phyloP scores from a whole-genome alignment of 2,888 invertebrate genomes.

The Sceliomorpha sp. region DNA sequence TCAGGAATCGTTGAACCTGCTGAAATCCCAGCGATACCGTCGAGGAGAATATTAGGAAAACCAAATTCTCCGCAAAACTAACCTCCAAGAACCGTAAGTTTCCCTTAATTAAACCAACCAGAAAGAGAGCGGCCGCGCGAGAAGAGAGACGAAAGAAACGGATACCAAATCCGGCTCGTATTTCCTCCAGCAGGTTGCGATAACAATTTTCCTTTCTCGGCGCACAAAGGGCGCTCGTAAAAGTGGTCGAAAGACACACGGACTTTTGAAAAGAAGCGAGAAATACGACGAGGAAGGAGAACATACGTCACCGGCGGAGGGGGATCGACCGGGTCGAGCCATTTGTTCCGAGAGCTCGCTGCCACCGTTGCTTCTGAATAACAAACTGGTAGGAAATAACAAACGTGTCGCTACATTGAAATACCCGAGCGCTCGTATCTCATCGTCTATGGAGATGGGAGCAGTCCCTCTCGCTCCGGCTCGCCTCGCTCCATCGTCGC shows the following conservation, averaged over 20 bases:
- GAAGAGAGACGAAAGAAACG: no score
- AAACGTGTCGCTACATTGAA: constrained; percentile 79
- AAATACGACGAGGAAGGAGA: constrained; percentile 28
- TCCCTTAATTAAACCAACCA: no score
- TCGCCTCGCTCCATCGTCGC: constrained; percentile 16
- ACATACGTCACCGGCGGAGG: constrained; percentile 50
- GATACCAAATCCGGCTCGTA: no score
- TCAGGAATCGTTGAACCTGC: no score
- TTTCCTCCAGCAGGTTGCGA: neutral
- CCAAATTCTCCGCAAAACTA: no score
- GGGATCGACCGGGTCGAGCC: constrained; percentile 37
- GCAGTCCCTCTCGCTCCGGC: constrained; percentile 14
- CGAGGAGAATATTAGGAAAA: no score
- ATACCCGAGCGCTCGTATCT: constrained; percentile 75
- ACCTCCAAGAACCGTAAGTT: no score
- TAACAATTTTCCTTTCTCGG: constrained; percentile 25
- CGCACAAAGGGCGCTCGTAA: constrained; percentile 19
- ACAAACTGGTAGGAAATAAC: constrained; percentile 79
- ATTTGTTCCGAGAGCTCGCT: constrained; percentile 62
- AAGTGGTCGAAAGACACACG: constrained; percentile 11
- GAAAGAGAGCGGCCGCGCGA: no score
- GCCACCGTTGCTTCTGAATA: constrained; percentile 69
- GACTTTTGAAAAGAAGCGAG: constrained; percentile 24
- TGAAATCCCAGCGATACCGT: no score
- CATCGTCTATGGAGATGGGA: constrained; percentile 55